Base-by-base conservation (phyloP, 2,797 vertebrate genomes). In the Mormyrops attenuatus region DNA sequence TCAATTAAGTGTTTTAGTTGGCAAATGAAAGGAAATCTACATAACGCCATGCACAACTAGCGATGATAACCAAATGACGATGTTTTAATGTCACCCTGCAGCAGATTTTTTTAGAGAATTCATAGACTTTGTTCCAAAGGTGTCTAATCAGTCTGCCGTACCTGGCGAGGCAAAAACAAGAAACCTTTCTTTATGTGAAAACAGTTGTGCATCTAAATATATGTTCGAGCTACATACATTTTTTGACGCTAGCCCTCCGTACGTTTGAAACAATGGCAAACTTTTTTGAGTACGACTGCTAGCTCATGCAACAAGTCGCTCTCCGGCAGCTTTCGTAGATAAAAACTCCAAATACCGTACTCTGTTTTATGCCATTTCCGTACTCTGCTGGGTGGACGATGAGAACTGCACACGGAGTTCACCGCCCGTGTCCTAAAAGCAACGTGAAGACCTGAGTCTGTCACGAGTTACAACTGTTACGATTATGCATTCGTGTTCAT, bases 201-300 rank as follows among this genome's bases (percentile, higher is more conserved):
- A 95, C 95, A 93, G 22, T 30, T 34, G 26, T 93, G 96, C 96
- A 91, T 94, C 94, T 89, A 93, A 30, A 69, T 69, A 69, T 69
- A 69, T 66, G 11, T 66, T 8, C 30, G 8, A 63, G 60, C 60
- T 63, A 63, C 60, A 26, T 30, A 66, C 26, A 4, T 69, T 69
- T 2, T 69, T 96, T 30, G 26, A 30, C 26, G 41, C 93, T 93
- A 4, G 93, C 91, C 91, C 94, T 94, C 84, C 96, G 84, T 88
- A 96, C 94, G 77, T 92, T 95, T n/a, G 93, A 93, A 53, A 96
- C 94, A 57, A 94, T 94, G 88, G 94, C 90, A 90, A 97, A 92
- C 96, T 96, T 92, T 95, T 96, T 92, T 69, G 88, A 92, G 92
- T 91, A 30, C 82, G 92, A 92, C 41, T 55, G 44, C 49, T 22